Evolutionary conservation across 2,113 vertebrate genomes (phyloP).

Genomic region (Anseranas semipalmata): DNA sequence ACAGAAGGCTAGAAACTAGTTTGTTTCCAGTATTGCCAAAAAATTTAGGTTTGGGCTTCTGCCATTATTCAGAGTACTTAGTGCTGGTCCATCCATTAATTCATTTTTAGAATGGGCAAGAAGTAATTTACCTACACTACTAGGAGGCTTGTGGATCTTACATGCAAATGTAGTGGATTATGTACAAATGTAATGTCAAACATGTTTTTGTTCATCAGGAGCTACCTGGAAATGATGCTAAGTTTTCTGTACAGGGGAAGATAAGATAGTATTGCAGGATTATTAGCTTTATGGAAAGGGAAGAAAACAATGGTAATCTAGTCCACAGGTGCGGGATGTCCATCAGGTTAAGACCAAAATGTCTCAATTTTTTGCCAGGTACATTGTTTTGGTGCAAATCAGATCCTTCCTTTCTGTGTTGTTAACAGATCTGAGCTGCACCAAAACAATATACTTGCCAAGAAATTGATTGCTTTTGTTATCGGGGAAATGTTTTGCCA

Average conservation of each 20-base stretch:
- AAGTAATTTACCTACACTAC: background rate
- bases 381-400: background rate
- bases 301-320: background rate
- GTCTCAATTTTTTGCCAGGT: conserved; percentile 47
- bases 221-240: background rate
- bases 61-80: background rate
- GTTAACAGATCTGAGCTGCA: background rate
- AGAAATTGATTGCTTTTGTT: conserved; percentile 65
- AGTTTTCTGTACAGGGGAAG: background rate
- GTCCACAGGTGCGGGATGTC: background rate
- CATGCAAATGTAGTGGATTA: background rate
- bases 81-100: background rate
- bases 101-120: background rate
- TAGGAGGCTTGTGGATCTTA: background rate
- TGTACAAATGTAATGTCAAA: background rate
- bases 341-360: conserved; percentile 22
- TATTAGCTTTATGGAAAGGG: conserved; percentile 1
- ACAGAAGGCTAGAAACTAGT: background rate
- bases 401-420: background rate
- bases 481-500: conserved; percentile 66
- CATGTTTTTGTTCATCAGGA: background rate
- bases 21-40: background rate
- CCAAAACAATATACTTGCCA: background rate
- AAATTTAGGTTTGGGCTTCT: background rate
- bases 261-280: background rate